These are phyloP conservation scores for Vesta saturnalis DNA, from an alignment of 2,888 invertebrate genomes.

Conservation along the genomic window DNA sequence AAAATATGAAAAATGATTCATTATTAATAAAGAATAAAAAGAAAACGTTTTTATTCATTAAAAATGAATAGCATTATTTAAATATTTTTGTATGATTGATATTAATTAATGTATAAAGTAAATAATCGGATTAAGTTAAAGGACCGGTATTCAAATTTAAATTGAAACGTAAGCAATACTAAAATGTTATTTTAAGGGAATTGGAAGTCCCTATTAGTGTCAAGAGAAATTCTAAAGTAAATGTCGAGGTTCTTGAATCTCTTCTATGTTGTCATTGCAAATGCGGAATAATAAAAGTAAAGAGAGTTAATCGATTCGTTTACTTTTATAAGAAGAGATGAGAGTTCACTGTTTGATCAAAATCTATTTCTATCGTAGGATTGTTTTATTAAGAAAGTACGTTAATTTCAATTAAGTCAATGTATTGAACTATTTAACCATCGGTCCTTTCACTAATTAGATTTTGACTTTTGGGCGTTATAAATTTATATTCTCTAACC, in stretches of 20 bases:
- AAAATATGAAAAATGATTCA: too few relatives aligned
- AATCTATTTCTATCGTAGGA: neutral
- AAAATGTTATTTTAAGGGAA: too few relatives aligned
- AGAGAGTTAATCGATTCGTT: constrained; percentile 6
- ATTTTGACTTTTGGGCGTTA: too few relatives aligned
- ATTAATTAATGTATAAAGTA: too few relatives aligned
- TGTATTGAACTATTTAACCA: too few relatives aligned
- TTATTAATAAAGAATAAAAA: too few relatives aligned
- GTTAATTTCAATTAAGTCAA: neutral
- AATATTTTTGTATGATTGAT: too few relatives aligned
- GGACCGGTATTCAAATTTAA: neutral
- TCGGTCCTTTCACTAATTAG: too few relatives aligned
- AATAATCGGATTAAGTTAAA: neutral
- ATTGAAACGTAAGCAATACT: neutral
- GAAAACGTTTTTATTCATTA: too few relatives aligned
- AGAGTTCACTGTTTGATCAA: neutral
- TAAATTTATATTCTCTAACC: too few relatives aligned
- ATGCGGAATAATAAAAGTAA: neutral
- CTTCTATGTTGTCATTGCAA: neutral
- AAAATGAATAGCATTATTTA: too few relatives aligned
- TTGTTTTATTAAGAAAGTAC: neutral
- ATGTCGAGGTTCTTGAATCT: neutral
- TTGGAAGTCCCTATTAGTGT: neutral
- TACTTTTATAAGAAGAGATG: neutral
- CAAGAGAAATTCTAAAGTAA: neutral